Base-by-base conservation (phyloP, 2,113 vertebrate genomes). In the Chionodraco myersi region DNA sequence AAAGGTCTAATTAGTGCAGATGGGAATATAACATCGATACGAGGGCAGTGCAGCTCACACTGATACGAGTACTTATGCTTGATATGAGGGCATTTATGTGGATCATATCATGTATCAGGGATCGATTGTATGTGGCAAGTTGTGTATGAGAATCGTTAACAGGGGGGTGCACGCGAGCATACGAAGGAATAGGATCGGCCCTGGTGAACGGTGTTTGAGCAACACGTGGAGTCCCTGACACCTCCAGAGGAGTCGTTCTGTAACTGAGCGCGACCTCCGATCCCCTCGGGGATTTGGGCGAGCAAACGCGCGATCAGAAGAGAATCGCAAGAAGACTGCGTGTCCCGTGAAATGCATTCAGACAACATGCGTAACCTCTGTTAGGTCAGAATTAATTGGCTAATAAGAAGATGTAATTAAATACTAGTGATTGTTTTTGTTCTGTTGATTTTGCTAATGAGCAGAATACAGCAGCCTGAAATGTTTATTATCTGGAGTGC, bases 1-100 rank as follows among this genome's bases (percentile, higher is more conserved):
- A 64, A 71, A 76, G 23, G 58, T 79, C 77, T 90, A 88, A 93
- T 91, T 82, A 79, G 87, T 85, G 57, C 75, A 87, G 77, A 78
- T 77, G 81, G 86, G 80, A 86, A 86, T 88, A 70, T 53, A 75
- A 75, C 68, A 59, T 91, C 72, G 61, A 88, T 76, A 73, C 83
- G 72, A 72, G 66, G 61, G 58, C 54, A 80, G 69, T 62, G 54
- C 56, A 51, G 34, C 59, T 77, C 68, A 77, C 71, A 60, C 70
- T 83, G 58, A 83, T 84, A 56, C 57, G 71, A 83, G 80, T 88
- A 74, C 85, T 90, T 81, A 80, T 57, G 30, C 64, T 74, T 80
- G 44, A 80, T 72, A 77, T 77, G 78, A 72, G 47, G 1, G 51
- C 49, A 81, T 86, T 80, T 82, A 34, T 78, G 34, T 77, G 72